Base-by-base conservation (phyloP, 2,797 vertebrate species). In the Ceryle rudis region DNA sequence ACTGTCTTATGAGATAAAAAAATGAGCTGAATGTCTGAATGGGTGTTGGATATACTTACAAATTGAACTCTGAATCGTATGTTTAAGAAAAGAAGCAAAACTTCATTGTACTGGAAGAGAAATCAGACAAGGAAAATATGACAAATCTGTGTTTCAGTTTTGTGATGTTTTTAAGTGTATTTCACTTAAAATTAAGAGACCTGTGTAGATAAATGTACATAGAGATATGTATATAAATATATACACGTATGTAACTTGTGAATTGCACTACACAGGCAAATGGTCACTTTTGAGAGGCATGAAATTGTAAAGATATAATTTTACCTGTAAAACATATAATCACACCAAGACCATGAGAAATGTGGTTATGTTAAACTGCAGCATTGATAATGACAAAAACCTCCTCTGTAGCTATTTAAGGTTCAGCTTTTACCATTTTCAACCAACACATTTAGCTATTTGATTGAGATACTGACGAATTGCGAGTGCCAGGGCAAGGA, bases 1-100 rank as follows among this genome's bases (percentile, higher is more conserved):
- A 26, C 14, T 61, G 44, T 35, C 62, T 72, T 69, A 75, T 20
- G 64, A 89, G 75, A 83, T 10, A 77, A 92, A 93, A 93, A 87
- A 28, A 87, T 29, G 85, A 82, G 22, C 19, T 60, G 61, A 90
- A 80, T 21, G 31, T 74, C 78, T 7, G 2, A 85, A 67, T 42
- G n/a, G 25, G 11, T 39, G 47, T 54, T 86, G 15, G 28, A 46
- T 85, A 52, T 21, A 16, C 21, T 80, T 91, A 64, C 11, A 82
- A 55, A 85, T 80, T 61, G 89, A 85, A 67, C 47, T 57, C 4
- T 33, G 28, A 82, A 49, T 11, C 42, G 44, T 33, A 77, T 41
- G 55, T 33, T 20, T 85, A 65, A 37, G 42, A 60, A 88, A 91
- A 44, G 15, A 49, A 86, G 10, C 3, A 90, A 89, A 82, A 67